phyloP scores from a whole-genome alignment of 2,113 vertebrate genomes.

The Sminthopsis crassicaudata region DNA sequence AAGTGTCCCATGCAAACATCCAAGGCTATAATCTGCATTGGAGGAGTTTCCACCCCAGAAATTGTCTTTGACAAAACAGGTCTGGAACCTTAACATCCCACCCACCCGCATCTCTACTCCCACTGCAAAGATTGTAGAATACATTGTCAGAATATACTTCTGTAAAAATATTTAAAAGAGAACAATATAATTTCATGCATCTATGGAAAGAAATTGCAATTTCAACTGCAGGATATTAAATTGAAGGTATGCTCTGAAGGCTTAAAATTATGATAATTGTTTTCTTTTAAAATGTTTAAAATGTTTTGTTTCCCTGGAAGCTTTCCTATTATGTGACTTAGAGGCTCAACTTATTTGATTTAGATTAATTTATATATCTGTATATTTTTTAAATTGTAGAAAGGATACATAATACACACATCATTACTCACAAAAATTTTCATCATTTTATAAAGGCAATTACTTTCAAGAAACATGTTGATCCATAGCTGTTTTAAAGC shows the following conservation, averaged over 20 bases:
- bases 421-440: neutral
- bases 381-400: neutral
- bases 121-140: neutral
- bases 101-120: neutral
- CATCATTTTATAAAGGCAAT: constrained; percentile 12
- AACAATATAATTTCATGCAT: neutral
- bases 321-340: neutral
- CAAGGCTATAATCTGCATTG: neutral
- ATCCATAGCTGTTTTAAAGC: neutral
- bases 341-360: neutral
- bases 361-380: neutral
- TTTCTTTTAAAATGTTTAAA: neutral
- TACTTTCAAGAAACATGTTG: neutral
- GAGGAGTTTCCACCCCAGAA: neutral
- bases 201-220: neutral
- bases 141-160: neutral
- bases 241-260: neutral
- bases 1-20: neutral
- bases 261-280: neutral
- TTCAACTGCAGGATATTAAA: neutral
- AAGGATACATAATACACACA: neutral
- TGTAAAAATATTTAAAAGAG: neutral
- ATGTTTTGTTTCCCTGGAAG: neutral
- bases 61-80: neutral
- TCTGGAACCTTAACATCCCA: neutral